A percentile compares a stretch with the other conserved stretches of the same genome.
Evolutionary conservation across 2,888 invertebrate genomes (phyloP).

Genomic region (Colletes collaris): DNA sequence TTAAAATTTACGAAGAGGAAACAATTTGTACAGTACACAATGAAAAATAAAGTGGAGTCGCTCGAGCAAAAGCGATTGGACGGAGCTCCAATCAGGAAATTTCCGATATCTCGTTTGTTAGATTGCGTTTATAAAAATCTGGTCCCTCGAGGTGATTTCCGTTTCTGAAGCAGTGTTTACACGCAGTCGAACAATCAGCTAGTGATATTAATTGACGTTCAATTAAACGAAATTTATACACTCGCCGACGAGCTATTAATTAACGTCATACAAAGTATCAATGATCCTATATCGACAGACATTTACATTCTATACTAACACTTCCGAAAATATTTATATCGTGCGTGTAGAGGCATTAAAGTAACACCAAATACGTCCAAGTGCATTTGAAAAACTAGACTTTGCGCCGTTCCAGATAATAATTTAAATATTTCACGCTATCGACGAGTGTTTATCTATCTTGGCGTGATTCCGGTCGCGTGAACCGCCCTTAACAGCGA

Average conservation of each 20-base stretch:
- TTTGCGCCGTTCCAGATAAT: slow-evolving; percentile 2
- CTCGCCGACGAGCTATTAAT: slow-evolving; percentile 6
- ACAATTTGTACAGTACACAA: no score
- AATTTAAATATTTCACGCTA: neutral
- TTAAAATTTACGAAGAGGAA: no score
- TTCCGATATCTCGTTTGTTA: neutral
- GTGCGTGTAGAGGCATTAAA: no score
- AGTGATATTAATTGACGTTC: slow-evolving; percentile 13
- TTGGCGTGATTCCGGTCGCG: slow-evolving; percentile 1
- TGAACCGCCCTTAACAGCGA: slow-evolving; percentile 32
- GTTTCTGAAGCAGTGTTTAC: slow-evolving; percentile 22
- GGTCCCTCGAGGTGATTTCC: slow-evolving; percentile 5
- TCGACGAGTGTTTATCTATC: slow-evolving; percentile 28
- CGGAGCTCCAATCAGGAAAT: neutral
- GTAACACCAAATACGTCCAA: no score
- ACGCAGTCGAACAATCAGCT: neutral
- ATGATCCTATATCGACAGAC: no score
- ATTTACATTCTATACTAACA: no score
- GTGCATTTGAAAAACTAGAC: neutral
- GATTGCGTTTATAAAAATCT: slow-evolving; percentile 24
- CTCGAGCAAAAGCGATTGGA: neutral
- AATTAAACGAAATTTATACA: slow-evolving; percentile 11
- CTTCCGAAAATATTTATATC: neutral
- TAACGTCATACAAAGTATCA: neutral
- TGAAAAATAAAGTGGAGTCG: no score